These are phyloP conservation scores for Caprella mutica DNA, from an alignment of 2,888 invertebrate genomes.

Conservation along the genomic window DNA sequence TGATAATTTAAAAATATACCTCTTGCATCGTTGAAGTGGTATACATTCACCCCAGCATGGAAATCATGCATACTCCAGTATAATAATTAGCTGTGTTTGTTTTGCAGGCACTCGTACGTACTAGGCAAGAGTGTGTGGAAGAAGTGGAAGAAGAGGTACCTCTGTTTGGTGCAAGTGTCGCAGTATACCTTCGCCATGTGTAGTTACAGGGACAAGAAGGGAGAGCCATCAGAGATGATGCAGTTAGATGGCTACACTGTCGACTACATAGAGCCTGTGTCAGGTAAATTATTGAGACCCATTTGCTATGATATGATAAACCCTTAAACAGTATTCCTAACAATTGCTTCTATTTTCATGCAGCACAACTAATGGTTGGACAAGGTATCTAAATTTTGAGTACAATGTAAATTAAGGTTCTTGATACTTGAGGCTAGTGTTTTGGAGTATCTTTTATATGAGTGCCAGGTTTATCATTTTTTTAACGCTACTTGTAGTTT, in stretches of 20 bases:
- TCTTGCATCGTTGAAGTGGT: too few species aligned
- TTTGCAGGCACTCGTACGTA: slow-evolving; percentile 77
- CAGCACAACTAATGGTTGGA: slow-evolving; percentile 82
- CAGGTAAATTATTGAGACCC: slow-evolving; percentile 52
- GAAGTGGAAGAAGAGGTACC: slow-evolving; percentile 98
- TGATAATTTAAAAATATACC: too few species aligned
- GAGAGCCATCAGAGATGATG: slow-evolving; percentile 99
- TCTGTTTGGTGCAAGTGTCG: slow-evolving; percentile 95
- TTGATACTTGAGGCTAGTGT: too few species aligned
- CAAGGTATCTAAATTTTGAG: slow-evolving; percentile 56
- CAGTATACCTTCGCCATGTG: slow-evolving; percentile 99
- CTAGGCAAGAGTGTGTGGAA: slow-evolving; percentile 96
- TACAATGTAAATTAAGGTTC: background rate
- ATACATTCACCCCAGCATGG: too few species aligned
- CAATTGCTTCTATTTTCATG: too few species aligned
- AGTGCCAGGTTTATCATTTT: too few species aligned
- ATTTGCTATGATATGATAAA: background rate
- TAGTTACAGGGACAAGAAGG: slow-evolving; percentile 97
- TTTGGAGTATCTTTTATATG: too few species aligned
- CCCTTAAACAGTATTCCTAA: too few species aligned
- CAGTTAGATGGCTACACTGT: slow-evolving; percentile 98
- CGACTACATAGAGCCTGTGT: slow-evolving; percentile 93
- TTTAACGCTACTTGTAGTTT: too few species aligned
- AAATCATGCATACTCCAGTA: too few species aligned
- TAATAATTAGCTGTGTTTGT: too few species aligned